Base-by-base conservation (phyloP, 2,888 invertebrate genomes). In the Eupithecia dodoneata region DNA sequence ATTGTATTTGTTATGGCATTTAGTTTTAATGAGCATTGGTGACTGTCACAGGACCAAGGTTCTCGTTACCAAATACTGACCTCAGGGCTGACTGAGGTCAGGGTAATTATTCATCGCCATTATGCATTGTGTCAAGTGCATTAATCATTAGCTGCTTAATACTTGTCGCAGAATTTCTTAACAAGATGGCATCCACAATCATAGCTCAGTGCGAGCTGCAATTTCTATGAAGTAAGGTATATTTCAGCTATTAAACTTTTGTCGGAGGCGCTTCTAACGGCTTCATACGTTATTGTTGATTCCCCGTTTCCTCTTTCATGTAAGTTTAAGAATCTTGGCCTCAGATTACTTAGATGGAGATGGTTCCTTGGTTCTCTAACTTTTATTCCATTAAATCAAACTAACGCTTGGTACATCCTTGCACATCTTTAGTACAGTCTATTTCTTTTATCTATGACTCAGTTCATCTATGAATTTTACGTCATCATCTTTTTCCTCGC, bases 401-500 rank as follows among this genome's bases (percentile, higher is more conserved):
- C 52, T 6, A 63, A 63, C 12, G 12, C 10, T 9, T 47, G 10
- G 2, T 9, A 18, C 10, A 12, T 30, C 30, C 63, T 63, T 63
- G 63, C 63, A 30, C 42, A 41, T 42, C 6, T 66, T 42, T 30
- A 65, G 65, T 41, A 10, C 15, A 45, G 13, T 69, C 67, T 67
- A 13, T 44, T 30, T 30, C 30, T 30, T 30, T 30, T 30, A 30
- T 30, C 30, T 30, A 30, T 15, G n/a, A 69, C n/a, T n/a, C 3
- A 44, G 42, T 30, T 70, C 70, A 70, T 30, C 18, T 45, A 45
- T 70, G 47, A 69, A 12, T 69, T 42, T 69, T 65, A 71, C 70
- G 74, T 73, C 81, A 77, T 81, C 78, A 80, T 78, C 18, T 70
- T 76, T 78, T 76, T 78, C 78, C 73, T 71, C 41, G 65, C 44